Conservation (phyloP, 2,888 invertebrate species). For the Priapulus caudatus region DNA sequence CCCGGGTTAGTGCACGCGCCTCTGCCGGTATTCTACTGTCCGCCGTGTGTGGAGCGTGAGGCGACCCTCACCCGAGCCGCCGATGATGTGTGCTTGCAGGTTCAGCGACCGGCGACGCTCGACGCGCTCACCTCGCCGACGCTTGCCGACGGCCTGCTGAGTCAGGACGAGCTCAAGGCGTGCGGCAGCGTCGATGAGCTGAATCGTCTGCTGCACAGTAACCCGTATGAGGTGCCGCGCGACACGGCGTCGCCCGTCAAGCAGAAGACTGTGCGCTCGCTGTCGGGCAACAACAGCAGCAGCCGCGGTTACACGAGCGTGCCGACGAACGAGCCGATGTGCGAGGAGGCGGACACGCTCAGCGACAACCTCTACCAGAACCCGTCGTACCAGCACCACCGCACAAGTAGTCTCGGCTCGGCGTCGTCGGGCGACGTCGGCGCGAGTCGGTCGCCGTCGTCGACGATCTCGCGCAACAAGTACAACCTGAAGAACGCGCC, state of each 20-base stretch:
- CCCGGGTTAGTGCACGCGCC: conserved; percentile 68
- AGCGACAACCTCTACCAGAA: conserved; percentile 1
- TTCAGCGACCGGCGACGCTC: not conserved
- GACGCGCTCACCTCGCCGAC: not conserved
- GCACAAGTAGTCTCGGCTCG: not conserved
- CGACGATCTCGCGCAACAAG: no score
- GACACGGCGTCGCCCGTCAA: not conserved
- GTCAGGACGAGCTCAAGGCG: not conserved
- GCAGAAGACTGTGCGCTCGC: not conserved
- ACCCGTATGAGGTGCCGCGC: not conserved
- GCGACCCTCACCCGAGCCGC: conserved; percentile 48
- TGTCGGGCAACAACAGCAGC: conserved; percentile 1
- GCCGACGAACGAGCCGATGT: not conserved
- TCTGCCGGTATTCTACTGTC: conserved; percentile 62
- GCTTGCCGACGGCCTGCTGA: not conserved
- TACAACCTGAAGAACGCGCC: not conserved
- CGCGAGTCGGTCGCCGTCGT: not conserved
- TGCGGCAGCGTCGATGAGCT: not conserved
- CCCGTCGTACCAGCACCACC: not conserved
- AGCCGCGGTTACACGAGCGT: not conserved
- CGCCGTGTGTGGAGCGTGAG: conserved; percentile 57
- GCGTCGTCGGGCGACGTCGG: no score
- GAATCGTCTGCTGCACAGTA: not conserved
- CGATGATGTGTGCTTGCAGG: not conserved
- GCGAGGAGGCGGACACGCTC: not conserved